phyloP scores from a whole-genome alignment of 2,797 vertebrate genomes.

The Macroramphosus scolopax region DNA sequence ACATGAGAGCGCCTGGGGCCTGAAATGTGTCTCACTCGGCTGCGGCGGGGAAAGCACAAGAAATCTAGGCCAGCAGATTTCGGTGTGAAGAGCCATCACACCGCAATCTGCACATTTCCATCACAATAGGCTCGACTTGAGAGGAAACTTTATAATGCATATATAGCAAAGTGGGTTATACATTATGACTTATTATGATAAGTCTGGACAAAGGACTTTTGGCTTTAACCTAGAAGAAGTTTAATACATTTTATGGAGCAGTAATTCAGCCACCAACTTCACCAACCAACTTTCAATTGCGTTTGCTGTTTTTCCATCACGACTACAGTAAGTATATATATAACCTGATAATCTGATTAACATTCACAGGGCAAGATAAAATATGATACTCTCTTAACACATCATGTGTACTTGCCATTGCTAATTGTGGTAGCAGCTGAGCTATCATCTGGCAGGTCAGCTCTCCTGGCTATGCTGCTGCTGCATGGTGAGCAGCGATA shows the following conservation, averaged over 20 bases:
- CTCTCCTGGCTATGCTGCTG: constrained; percentile 18
- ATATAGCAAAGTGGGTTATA: too few species aligned
- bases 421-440: constrained; percentile 32
- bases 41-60: constrained; percentile 11
- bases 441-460: constrained; percentile 43
- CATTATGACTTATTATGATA: background rate
- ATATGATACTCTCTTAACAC: constrained; percentile 38
- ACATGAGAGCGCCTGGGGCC: constrained; percentile 16
- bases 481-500: constrained; percentile 14
- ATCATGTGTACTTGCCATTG: constrained; percentile 28
- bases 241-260: constrained; percentile 9
- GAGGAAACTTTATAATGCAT: constrained; percentile 7
- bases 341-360: constrained; percentile 48
- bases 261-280: too few species aligned
- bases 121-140: constrained; percentile 36
- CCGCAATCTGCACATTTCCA: constrained; percentile 52
- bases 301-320: too few species aligned
- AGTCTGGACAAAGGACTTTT: constrained; percentile 8
- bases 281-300: too few species aligned
- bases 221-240: constrained; percentile 12
- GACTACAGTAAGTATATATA: constrained; percentile 37
- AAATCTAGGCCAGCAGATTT: constrained; percentile 60
- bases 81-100: constrained; percentile 35
- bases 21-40: constrained; percentile 10
- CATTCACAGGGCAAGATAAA: constrained; percentile 30